Base-by-base conservation (phyloP, 2,113 vertebrate genomes). In the Nesoenas mayeri region DNA sequence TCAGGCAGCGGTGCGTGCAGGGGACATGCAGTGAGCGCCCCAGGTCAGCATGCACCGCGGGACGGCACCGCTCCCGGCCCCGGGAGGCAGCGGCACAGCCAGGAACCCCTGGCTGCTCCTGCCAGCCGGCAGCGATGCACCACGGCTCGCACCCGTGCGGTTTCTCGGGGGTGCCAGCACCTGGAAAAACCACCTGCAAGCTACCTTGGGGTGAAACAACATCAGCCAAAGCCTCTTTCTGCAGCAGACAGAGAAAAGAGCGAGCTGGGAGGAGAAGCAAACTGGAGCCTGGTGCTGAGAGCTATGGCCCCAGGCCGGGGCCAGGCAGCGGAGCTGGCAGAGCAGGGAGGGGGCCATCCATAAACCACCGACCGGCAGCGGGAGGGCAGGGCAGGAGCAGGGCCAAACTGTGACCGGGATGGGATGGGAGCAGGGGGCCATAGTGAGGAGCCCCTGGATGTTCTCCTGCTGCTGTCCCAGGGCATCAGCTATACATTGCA, bases 321-420 rank as follows among this genome's bases (percentile, higher is more conserved):
- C 74, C 62, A 56, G 88, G 72, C 89, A 89, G 90, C 42, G 0
- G 70, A 84, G 83, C 77, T 81, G 93, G 80, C 2, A 10, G 85
- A 85, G 81, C 85, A 54, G 92, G 79, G 87, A 94, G 12, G 81
- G 87, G 79, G 95, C 97, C 97, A 97, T 97, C 97, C 97, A 97
- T 97, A 97, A 97, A 97, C 93, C 93, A 97, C 73, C 6, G 83
- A 69, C 89, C 53, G 25, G 57, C 88, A 92, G 91, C 84, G 15
- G 85, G 79, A 57, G 32, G 77, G 65, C 44, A 64, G 60, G 81
- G 54, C 66, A 69, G 81, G 34, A 28, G 80, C 2, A 3, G 80
- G 89, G 80, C 74, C 10, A 0, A 53, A 58, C 81, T 78, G 69
- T 70, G 75, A 19, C 58, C 40, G 61, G 56, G 73, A 6, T 34